These are phyloP conservation scores for Microcebus tavaratra DNA, from an alignment of 2,113 vertebrate genomes.

Conservation along the genomic window DNA sequence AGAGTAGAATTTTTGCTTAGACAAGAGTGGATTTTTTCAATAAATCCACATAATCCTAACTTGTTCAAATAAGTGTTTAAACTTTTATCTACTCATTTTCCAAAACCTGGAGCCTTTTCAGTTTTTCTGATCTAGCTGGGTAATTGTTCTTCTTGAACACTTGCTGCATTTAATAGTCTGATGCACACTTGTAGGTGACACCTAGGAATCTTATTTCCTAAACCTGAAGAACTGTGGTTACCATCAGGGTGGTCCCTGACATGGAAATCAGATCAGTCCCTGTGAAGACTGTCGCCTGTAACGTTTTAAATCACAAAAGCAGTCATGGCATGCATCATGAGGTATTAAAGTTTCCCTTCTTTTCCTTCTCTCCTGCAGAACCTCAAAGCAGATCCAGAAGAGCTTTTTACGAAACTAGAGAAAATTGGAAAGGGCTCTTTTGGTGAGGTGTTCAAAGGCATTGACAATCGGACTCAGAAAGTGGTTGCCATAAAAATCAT, in stretches of 20 bases:
- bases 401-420: conserved; percentile 96
- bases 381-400: conserved; percentile 94
- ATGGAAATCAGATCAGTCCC: not conserved
- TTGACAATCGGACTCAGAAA: conserved; percentile 97
- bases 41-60: not conserved
- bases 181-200: not conserved
- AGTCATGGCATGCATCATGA: not conserved
- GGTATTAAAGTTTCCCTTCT: conserved; percentile 18
- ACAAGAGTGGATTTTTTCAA: not conserved
- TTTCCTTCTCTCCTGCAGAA: conserved; percentile 85
- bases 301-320: not conserved
- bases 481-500: conserved; percentile 99
- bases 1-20: not conserved
- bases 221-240: not conserved
- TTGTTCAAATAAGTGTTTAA: not conserved
- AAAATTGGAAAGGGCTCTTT: conserved; percentile 99
- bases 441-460: conserved; percentile 99
- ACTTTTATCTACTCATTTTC: not conserved
- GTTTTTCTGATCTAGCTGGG: not conserved
- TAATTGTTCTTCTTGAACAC: not conserved
- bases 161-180: not conserved
- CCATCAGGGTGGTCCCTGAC: not conserved
- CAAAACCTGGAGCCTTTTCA: not conserved
- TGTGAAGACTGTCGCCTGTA: not conserved
- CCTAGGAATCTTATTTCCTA: not conserved